phyloP scores from a whole-genome alignment of 2,888 invertebrate species.

The Drosophila basisetae region DNA sequence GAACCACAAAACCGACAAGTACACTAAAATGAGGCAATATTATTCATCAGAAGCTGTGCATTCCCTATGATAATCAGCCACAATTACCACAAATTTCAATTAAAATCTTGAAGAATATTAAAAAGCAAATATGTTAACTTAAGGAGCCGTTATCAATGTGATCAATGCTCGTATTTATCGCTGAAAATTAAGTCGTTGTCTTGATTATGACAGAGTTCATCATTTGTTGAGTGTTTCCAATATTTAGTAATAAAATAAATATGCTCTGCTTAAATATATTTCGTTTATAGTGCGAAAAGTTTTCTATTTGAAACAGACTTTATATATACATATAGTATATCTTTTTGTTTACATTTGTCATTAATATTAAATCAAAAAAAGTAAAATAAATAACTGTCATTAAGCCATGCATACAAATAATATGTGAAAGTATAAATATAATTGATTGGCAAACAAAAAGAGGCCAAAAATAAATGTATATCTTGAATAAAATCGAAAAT shows the following conservation, averaged over 20 bases:
- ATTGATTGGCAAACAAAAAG: too few relatives aligned
- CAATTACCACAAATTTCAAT: neutral
- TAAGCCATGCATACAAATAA: neutral
- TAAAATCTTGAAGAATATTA: neutral
- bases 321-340: neutral
- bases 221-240: neutral
- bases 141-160: neutral
- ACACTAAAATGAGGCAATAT: constrained; percentile 7
- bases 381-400: neutral
- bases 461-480: too few relatives aligned
- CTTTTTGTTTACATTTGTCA: neutral
- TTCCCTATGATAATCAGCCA: neutral
- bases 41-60: constrained; percentile 16
- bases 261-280: neutral
- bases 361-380: neutral
- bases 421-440: neutral
- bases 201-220: neutral
- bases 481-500: neutral
- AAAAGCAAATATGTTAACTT: neutral
- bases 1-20: neutral
- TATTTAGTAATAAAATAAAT: neutral
- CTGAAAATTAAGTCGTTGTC: neutral
- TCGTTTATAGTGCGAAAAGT: too few relatives aligned
- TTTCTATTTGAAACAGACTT: neutral
- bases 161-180: neutral